Evolutionary conservation across 2,888 invertebrate species (phyloP), one percentile per base, ranked within the genome.

Genomic region (Pandemis corylana): DNA sequence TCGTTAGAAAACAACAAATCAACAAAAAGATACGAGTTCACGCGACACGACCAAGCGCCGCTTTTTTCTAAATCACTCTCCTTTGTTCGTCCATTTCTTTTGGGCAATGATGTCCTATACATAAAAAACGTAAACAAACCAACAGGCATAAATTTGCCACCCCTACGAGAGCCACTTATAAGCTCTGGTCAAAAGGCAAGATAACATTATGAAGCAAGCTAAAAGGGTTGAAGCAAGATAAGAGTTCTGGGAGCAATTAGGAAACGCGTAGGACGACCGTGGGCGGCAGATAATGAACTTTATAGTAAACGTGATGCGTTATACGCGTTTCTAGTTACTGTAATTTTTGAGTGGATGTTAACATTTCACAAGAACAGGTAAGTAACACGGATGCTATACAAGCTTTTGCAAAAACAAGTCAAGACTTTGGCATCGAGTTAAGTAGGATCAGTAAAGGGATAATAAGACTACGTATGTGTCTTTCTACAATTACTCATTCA

Each of bases 191-290:
- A 20, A 56, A 62, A 73, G 64, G 46, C 9, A 13, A 44, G 74
- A 74, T 65, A 69, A 74, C 68, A 49, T 46, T 46, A 64, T 41
- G 41, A 63, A 68, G 28, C 46, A 51, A 69, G 66, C 70, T 70
- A 70, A 74, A 74, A 74, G 74, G 69, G 70, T 74, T 28, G 56
- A 2, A 46, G 12, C 5, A 46, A 65, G 65, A 74, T 74, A 74
- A 74, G 28, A 13, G 53, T 70, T 70, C 74, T 62, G 66, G 74
- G 74, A 74, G 70, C 73, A 69, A 69, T 73, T 49, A 20, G 20
- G 51, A 59, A 1, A 46, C 15, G 41, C 46, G 64, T 20, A n/a
- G 62, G 62, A 62, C 42, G 62, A 28, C 9, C 42, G 62, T 61
- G 36, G 68, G 46, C 44, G 20, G 51, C 15, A 53, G 59, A 59